These are phyloP conservation scores for Leptura quadrifasciata DNA, from an alignment of 2,888 invertebrate species.

Conservation along the genomic window DNA sequence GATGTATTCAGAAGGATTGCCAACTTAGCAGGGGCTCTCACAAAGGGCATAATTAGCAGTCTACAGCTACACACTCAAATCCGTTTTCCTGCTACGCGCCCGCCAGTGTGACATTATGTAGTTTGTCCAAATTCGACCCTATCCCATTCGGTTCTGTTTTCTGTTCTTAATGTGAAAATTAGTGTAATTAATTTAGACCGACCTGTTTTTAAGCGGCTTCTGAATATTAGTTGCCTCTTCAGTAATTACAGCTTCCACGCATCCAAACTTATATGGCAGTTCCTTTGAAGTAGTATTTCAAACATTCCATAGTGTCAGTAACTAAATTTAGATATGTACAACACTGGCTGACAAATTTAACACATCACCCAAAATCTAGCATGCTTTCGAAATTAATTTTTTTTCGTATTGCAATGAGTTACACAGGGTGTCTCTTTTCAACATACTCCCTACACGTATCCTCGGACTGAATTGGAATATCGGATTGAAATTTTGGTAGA, in stretches of 20 bases:
- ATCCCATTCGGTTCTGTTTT: conserved; percentile 8
- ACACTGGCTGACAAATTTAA: too few relatives aligned
- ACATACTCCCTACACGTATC: too few relatives aligned
- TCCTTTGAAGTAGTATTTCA: not conserved
- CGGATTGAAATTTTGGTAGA: too few relatives aligned
- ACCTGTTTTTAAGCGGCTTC: conserved; percentile 4
- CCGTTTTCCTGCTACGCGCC: conserved; percentile 19
- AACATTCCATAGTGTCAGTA: not conserved
- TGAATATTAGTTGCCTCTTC: conserved; percentile 6
- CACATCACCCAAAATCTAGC: too few relatives aligned
- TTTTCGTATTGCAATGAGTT: too few relatives aligned
- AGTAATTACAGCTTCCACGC: not conserved
- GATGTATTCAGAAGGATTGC: conserved; percentile 47
- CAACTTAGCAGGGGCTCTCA: conserved; percentile 37
- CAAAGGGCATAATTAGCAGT: conserved; percentile 44
- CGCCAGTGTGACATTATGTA: conserved; percentile 11
- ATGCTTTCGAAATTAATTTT: too few relatives aligned
- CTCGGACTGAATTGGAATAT: too few relatives aligned
- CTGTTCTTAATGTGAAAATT: conserved; percentile 4
- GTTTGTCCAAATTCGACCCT: not conserved
- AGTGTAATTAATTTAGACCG: conserved; percentile 4
- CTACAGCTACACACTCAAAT: conserved; percentile 17
- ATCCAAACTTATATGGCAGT: not conserved
- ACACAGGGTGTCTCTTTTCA: too few relatives aligned
- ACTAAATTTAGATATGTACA: not conserved